phyloP scores from a whole-genome alignment of 2,113 vertebrate genomes.

The Chlorodrepanis virens region DNA sequence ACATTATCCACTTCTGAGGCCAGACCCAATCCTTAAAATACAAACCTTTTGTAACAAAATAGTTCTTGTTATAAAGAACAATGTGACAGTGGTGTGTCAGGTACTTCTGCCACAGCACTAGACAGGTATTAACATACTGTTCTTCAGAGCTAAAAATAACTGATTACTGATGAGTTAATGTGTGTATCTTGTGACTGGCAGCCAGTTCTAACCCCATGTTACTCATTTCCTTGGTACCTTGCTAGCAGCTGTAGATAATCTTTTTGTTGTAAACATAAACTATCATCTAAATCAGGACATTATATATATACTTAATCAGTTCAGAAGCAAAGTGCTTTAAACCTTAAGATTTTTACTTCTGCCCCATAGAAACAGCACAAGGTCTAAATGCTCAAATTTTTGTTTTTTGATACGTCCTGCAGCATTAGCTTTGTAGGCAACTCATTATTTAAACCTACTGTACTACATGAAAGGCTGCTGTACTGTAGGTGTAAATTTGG shows the following conservation, averaged over 20 bases:
- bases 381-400: constrained; percentile 54
- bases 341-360: constrained; percentile 57
- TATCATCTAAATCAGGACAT: constrained; percentile 72
- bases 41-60: constrained; percentile 51
- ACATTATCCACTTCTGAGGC: not conserved
- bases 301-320: constrained; percentile 56
- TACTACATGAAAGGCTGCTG: constrained; percentile 58
- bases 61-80: constrained; percentile 57
- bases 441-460: constrained; percentile 67
- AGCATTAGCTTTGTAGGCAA: constrained; percentile 63
- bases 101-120: constrained; percentile 56
- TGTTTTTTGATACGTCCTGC: constrained; percentile 54
- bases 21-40: not conserved
- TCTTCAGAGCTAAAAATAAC: constrained; percentile 65
- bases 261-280: constrained; percentile 76
- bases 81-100: constrained; percentile 59
- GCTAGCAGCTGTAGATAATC: constrained; percentile 74
- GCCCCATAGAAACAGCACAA: constrained; percentile 49
- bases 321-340: constrained; percentile 76
- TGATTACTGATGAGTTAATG: constrained; percentile 52
- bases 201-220: constrained; percentile 63
- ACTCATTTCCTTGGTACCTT: constrained; percentile 66
- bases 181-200: constrained; percentile 67
- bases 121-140: constrained; percentile 62
- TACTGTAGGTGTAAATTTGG: constrained; percentile 69